Evolutionary conservation across 1,140 invertebrate genomes (phyloP).

Genomic region (Solenopsis invicta): DNA sequence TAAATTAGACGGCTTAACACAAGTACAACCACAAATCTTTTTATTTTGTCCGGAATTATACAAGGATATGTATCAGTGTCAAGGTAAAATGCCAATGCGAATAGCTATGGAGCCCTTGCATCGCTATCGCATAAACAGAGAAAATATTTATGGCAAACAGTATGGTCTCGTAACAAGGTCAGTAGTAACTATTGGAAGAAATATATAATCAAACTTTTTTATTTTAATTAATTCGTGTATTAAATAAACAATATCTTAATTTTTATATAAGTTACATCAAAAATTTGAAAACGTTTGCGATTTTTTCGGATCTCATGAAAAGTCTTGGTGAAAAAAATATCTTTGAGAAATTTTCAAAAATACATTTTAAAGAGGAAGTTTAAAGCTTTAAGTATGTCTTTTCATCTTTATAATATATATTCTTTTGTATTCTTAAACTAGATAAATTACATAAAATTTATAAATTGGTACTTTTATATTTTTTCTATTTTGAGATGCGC

Average conservation of each 20-base stretch:
- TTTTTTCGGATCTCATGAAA: too few species aligned
- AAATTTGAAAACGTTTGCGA: too few species aligned
- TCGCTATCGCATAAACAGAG: slow-evolving; percentile 77
- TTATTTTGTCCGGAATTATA: slow-evolving; percentile 77
- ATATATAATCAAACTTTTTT: not conserved
- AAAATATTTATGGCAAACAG: slow-evolving; percentile 76
- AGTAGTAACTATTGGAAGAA: not conserved
- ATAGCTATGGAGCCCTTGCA: slow-evolving; percentile 78
- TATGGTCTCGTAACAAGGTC: slow-evolving; percentile 79
- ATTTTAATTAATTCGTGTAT: not conserved
- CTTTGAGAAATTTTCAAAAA: too few species aligned
- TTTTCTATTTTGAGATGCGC: too few species aligned
- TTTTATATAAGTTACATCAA: not conserved
- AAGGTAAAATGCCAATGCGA: slow-evolving; percentile 81
- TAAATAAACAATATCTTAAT: not conserved
- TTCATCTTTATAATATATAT: too few species aligned
- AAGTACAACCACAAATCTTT: slow-evolving; percentile 74
- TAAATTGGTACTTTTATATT: too few species aligned
- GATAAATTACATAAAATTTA: too few species aligned
- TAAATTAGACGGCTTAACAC: slow-evolving; percentile 75
- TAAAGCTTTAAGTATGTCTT: too few species aligned
- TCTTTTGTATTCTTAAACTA: too few species aligned
- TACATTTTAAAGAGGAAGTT: too few species aligned
- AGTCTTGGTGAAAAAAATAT: too few species aligned
- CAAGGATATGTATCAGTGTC: slow-evolving; percentile 81